These are phyloP conservation scores for Megalurothrips usitatus DNA, from an alignment of 2,888 invertebrate genomes.

Conservation along the genomic window DNA sequence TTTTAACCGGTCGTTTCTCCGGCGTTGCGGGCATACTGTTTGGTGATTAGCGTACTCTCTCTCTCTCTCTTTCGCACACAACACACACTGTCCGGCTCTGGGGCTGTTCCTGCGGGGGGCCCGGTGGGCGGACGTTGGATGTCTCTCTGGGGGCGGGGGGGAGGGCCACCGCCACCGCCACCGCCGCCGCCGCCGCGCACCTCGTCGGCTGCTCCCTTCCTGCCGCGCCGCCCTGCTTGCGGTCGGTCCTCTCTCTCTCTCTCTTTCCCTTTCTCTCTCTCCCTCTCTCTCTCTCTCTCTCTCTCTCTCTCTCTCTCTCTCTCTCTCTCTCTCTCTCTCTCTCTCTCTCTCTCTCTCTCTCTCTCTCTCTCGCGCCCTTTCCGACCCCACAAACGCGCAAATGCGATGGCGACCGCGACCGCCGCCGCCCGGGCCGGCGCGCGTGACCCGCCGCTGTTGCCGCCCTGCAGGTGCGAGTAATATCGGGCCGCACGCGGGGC, in stretches of 20 bases:
- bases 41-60: too few relatives aligned
- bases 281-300: conserved; percentile 29
- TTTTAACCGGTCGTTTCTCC: too few relatives aligned
- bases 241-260: conserved; percentile 12
- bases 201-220: neutral
- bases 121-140: too few relatives aligned
- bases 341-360: neutral
- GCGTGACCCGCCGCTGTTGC: neutral
- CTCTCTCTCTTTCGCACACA: too few relatives aligned
- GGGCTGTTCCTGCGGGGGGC: neutral
- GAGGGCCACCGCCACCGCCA: too few relatives aligned
- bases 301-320: conserved; percentile 9
- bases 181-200: too few relatives aligned
- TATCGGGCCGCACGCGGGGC: neutral
- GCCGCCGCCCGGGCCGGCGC: neutral
- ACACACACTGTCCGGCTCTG: neutral
- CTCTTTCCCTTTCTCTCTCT: conserved; percentile 29
- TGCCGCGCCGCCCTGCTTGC: neutral
- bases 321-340: conserved; percentile 14
- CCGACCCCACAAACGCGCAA: neutral
- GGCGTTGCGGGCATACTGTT: too few relatives aligned
- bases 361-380: neutral
- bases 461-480: neutral
- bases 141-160: too few relatives aligned
- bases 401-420: neutral